phyloP scores from a whole-genome alignment of 2,888 invertebrate genomes.

The Drosophila mimica region DNA sequence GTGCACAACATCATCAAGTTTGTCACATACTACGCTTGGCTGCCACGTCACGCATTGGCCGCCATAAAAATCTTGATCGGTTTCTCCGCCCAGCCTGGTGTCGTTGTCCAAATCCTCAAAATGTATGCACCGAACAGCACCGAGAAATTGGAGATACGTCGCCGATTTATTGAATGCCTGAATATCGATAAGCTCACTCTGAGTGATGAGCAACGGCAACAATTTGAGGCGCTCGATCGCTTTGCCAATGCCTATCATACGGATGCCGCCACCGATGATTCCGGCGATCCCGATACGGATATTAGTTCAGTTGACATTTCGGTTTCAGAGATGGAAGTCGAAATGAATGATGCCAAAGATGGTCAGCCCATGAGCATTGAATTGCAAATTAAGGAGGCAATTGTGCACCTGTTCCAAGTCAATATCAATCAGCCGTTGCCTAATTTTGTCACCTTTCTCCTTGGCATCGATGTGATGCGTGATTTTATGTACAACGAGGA shows the following conservation, averaged over 20 bases:
- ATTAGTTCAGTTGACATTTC: neutral
- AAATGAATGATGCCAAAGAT: conserved; percentile 18
- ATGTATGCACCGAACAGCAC: conserved; percentile 89
- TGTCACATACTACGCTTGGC: conserved; percentile 88
- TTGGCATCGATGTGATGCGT: conserved; percentile 93
- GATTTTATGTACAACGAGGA: conserved; percentile 92
- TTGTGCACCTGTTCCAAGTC: conserved; percentile 91
- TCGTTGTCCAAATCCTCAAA: conserved; percentile 90
- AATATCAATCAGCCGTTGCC: conserved; percentile 92
- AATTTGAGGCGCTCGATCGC: conserved; percentile 18
- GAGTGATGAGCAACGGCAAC: conserved; percentile 19
- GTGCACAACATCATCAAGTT: conserved; percentile 91
- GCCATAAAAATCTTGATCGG: conserved; percentile 90
- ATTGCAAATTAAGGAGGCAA: conserved; percentile 86
- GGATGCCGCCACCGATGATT: neutral
- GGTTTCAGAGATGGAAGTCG: neutral
- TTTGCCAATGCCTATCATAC: neutral
- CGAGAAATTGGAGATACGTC: conserved; percentile 87
- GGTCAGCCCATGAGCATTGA: conserved; percentile 68
- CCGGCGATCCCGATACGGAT: neutral
- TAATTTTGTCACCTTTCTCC: conserved; percentile 94
- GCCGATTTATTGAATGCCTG: conserved; percentile 95
- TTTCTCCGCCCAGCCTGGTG: conserved; percentile 88
- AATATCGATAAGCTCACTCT: conserved; percentile 86
- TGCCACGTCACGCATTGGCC: conserved; percentile 89